Base-by-base conservation (phyloP, 2,888 invertebrate genomes). In the Clanis bilineata region DNA sequence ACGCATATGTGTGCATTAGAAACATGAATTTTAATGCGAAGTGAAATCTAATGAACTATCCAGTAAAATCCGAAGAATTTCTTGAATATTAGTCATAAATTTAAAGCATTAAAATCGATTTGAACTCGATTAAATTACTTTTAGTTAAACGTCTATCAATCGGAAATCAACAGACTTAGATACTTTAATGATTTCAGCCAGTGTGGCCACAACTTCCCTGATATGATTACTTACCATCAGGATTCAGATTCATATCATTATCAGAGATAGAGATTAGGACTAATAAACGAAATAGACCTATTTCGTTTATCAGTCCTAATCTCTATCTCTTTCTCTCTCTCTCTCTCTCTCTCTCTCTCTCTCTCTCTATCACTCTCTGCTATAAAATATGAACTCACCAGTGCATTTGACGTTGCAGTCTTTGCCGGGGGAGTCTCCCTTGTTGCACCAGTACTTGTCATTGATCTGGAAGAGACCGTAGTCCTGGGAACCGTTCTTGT, bases 391-490 rank as follows among this genome's bases (percentile, higher is more conserved):
- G 4, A 12, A 59, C 75, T 67, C 25, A 80, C 79, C 82, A 43
- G 72, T 69, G 62, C 90, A 91, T 22, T 77, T 82, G 36, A 88
- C 73, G 56, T 82, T 79, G 70, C 93, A 93, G 62, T 86, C 92
- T 61, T 88, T 89, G 1, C 91, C 92, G 0, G 84, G 73, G 0
- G 72, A 64, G 12, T 66, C 61, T 0, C 80, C 80, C 28, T 73
- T 79, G 68, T 76, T 83, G 76, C 93, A 93, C 92, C 91, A 93
- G 64, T 85, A 87, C 51, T 79, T 79, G 71, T 88, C 86, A 68
- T 90, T 93, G 64, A 93, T 91, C 77, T 92, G 93, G 82, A 92
- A 93, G 0, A 93, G 92, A 0, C 93, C 93, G 70, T 90, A 91
- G 80, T 93, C 93, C n/a, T 77, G 74, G 57, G 92, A 91, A 0